Evolutionary conservation across 2,888 invertebrate species (phyloP), one percentile per base, ranked within the genome.

Genomic region (Gasteruption jaculator): DNA sequence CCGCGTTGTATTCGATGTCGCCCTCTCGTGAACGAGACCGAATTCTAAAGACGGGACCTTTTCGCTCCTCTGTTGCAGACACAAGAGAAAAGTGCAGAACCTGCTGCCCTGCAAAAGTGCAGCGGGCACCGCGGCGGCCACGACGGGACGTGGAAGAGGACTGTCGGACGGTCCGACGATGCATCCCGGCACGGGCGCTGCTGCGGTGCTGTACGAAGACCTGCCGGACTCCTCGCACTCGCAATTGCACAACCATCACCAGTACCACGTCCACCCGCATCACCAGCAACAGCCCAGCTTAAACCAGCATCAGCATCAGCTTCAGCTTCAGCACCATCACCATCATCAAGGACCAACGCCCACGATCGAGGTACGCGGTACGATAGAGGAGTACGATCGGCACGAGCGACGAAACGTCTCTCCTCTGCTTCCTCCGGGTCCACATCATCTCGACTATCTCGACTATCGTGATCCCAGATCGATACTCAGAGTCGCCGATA

Each of bases 31-130:
- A 27, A 39, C 36, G 38, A 24, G 37, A 32, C 25, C 33, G 16
- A 37, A n/a, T n/a, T n/a, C n/a, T n/a, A n/a, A n/a, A n/a, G n/a
- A n/a, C n/a, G n/a, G n/a, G n/a, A n/a, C n/a, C n/a, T n/a, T n/a
- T n/a, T n/a, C n/a, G n/a, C n/a, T n/a, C 46, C 54, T 58, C 63
- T 65, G 68, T 78, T 80, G 41, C 81, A 89, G 89, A 72, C 87
- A 88, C 71, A 88, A 88, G 72, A 79, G 87, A 71, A 87, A 86
- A 84, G 86, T 88, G 65, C 87, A 87, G 68, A 88, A 87, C 64
- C 79, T 89, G 48, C 76, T 88, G 61, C 88, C 88, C 32, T 88
- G 88, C 68, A 89, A 89, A 72, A 85, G 85, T 65, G 75, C 60
- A 72, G 76, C 7, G 68, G 74, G 46, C 71, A 77, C 68, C 20